Evolutionary conservation across 2,888 invertebrate species (phyloP), one percentile per base, ranked within the genome.

Genomic region (Enchytraeus crypticus): DNA sequence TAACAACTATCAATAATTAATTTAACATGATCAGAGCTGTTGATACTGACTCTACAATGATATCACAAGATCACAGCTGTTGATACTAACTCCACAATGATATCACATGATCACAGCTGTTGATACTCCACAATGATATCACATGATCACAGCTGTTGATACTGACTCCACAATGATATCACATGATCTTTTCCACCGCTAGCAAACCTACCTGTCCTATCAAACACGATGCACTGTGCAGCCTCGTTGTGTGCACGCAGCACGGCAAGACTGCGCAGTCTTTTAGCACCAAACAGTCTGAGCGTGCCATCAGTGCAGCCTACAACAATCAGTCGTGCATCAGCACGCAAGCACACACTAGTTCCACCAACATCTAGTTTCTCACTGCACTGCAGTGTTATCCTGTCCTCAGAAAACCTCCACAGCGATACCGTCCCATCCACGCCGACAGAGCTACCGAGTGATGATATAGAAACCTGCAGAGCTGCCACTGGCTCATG

Each of bases 221-320:
- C 68, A 64, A 75, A 76, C 11, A 68, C 63, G 18, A 72, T 34
- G 67, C 72, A 71, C 53, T 72, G 70, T 26, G 73, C 69, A 65
- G 71, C 73, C 21, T 70, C 69, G 60, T 67, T 71, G 59, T 76
- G 76, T 49, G 69, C 73, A n/a, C 64, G 59, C 26, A 76, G 54
- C n/a, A 75, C 71, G 23, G 73, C 76, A 11, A 76, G 65, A 5
- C 73, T 72, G 27, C 69, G 71, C n/a, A 71, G 33, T 34, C 71
- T 73, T 59, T 73, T 72, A 3, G 68, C 60, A 27, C 71, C 67
- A 61, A 73, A 75, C 54, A 75, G 51, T 47, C 75, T 59, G 3
- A 73, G 58, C 45, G 67, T 66, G n/a, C 62, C 59, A 60, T 76
- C 76, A 75, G 75, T 76, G 5, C 76, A 73, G n/a, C 72, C 75